Conservation (phyloP, 2,113 vertebrate genomes). For the Ardeotis arabs region DNA sequence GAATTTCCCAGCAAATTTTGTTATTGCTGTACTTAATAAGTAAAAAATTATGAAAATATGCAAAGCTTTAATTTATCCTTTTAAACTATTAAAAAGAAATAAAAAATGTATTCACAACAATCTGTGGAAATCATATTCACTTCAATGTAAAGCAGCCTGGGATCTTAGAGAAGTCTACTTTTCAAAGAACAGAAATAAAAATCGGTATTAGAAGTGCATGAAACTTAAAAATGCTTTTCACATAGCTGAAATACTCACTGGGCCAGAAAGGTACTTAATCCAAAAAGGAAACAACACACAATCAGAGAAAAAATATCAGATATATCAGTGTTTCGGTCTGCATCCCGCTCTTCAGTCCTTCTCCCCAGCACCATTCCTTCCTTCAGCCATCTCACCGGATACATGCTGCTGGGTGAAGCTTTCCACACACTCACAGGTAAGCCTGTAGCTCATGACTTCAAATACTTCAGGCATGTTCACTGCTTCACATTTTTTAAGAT, state of each 20-base stretch:
- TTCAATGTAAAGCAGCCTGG: background rate
- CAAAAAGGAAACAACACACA: background rate
- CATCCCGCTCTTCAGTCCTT: background rate
- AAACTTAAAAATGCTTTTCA: background rate
- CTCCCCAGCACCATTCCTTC: background rate
- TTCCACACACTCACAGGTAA: background rate
- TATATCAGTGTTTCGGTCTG: background rate
- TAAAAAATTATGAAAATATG: background rate
- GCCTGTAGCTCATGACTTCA: background rate
- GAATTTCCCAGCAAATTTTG: background rate
- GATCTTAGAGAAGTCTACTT: background rate
- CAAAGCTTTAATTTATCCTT: background rate
- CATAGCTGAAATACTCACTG: background rate
- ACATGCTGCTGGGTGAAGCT: rapidly evolving
- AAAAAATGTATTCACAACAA: background rate
- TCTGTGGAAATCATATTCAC: background rate
- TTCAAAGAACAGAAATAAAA: background rate
- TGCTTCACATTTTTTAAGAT: background rate
- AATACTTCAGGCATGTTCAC: background rate
- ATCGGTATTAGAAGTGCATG: background rate
- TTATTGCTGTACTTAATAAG: background rate
- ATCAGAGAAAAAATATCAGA: background rate
- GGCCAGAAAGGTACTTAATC: background rate
- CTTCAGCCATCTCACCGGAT: rapidly evolving
- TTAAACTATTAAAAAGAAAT: background rate